Conservation (phyloP, 2,113 vertebrate species). For the Marmota flaviventris region DNA sequence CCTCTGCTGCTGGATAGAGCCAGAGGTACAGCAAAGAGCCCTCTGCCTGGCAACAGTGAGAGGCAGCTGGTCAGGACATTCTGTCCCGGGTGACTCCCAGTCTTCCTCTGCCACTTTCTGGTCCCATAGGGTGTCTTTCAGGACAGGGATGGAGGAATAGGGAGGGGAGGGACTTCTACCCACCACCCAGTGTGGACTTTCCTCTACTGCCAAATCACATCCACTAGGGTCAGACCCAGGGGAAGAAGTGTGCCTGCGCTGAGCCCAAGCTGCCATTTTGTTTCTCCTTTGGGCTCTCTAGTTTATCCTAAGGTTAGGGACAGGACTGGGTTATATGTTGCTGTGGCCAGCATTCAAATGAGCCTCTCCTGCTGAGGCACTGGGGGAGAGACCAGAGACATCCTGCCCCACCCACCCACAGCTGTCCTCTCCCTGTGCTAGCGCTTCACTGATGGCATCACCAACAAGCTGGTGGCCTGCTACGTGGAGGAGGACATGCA, state of each 20-base stretch:
- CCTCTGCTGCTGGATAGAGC: background rate
- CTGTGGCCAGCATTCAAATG: background rate
- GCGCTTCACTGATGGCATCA: conserved; percentile 98
- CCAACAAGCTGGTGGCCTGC: conserved; percentile 98
- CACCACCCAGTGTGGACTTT: background rate
- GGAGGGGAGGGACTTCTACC: background rate
- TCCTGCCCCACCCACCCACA: background rate
- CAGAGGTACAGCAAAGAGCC: background rate
- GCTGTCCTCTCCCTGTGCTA: conserved; percentile 77
- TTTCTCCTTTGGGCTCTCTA: background rate
- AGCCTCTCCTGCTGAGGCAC: background rate
- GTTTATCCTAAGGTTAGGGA: background rate
- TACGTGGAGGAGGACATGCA: conserved; percentile 92
- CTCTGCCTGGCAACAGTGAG: background rate
- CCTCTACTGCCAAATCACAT: background rate
- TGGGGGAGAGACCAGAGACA: background rate
- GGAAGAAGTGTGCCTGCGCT: background rate
- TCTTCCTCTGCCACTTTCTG: background rate
- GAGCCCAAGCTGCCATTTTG: background rate
- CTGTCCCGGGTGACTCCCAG: background rate
- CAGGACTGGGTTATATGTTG: background rate
- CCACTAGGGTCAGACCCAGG: background rate
- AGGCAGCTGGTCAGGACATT: background rate
- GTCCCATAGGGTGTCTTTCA: background rate
- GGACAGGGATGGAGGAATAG: background rate